Evolutionary conservation across 2,797 vertebrate species (phyloP), one percentile per base, ranked within the genome.

Genomic region (Amphiprion clarkii): DNA sequence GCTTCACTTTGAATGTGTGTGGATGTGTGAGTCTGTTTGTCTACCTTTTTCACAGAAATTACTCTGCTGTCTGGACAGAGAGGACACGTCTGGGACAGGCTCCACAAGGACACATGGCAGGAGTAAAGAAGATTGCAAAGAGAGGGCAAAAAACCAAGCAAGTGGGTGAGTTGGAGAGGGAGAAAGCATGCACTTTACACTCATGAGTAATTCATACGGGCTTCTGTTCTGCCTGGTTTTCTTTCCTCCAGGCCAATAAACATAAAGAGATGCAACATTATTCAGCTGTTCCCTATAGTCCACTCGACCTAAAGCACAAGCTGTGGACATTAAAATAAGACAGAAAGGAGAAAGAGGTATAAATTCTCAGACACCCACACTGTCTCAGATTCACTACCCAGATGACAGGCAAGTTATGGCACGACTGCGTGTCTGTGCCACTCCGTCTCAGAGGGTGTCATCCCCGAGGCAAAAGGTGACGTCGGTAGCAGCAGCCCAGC

Each of bases 181-280:
- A 64, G 52, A 88, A 71, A 81, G 67, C 70, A 81, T 84, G 82
- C 82, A 82, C 78, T 91, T 88, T 83, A 78, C 48, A 78, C 78
- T 93, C 83, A 90, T 92, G 75, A 83, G 77, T 90, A 87, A 91
- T 93, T 92, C 78, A 92, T 89, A 73, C 65, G 64, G 57, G 55
- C 76, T 91, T 79, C 68, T 75, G 63, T 79, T 87, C 79, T 74
- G n/a, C 56, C 55, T 80, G 71, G 9, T 78, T 88, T 83, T 87
- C 67, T 44, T 80, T 85, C 56, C 73, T 85, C 62, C 62, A 76
- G 71, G 86, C 71, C 78, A 85, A 83, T 82, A 89, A 88, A 89
- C 85, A 87, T 77, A 81, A 89, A 87, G 77, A 87, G 44, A 88
- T 74, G 75, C 71, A 77, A 85, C 79, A 83, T 83, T 82, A 85